These are phyloP conservation scores for Baronia brevicornis DNA, from an alignment of 2,888 invertebrate genomes.

Conservation along the genomic window DNA sequence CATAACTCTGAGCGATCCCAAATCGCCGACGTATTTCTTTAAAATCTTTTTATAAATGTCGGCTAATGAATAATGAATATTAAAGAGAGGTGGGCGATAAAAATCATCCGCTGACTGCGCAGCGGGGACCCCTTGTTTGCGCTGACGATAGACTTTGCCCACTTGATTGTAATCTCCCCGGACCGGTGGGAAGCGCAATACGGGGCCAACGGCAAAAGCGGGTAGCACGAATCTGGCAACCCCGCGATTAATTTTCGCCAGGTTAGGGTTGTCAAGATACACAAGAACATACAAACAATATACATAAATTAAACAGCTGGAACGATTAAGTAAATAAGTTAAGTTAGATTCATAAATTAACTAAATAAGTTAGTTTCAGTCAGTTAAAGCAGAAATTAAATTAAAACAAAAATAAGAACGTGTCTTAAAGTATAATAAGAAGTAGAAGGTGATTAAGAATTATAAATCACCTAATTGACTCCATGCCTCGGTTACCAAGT, in stretches of 20 bases:
- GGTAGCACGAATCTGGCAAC: slow-evolving; percentile 26
- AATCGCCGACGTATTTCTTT: slow-evolving; percentile 5
- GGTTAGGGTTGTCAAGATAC: neutral
- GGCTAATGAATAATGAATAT: slow-evolving; percentile 64
- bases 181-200: slow-evolving; percentile 25
- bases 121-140: slow-evolving; percentile 34
- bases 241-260: slow-evolving; percentile 16
- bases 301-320: too few relatives aligned
- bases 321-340: too few relatives aligned
- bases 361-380: too few relatives aligned
- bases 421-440: too few relatives aligned
- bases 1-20: too few relatives aligned
- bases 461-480: too few relatives aligned
- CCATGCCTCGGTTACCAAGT: too few relatives aligned
- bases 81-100: slow-evolving; percentile 48
- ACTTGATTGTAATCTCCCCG: slow-evolving; percentile 48
- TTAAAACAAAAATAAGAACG: too few relatives aligned
- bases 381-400: slow-evolving; percentile 1
- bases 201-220: slow-evolving; percentile 34
- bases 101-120: slow-evolving; percentile 44
- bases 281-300: neutral
- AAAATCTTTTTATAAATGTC: slow-evolving; percentile 18
- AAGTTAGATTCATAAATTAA: too few relatives aligned
- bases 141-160: slow-evolving; percentile 37
- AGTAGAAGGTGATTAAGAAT: too few relatives aligned